Evolutionary conservation across 2,113 vertebrate genomes (phyloP).

Genomic region (Grammomys dolichurus): DNA sequence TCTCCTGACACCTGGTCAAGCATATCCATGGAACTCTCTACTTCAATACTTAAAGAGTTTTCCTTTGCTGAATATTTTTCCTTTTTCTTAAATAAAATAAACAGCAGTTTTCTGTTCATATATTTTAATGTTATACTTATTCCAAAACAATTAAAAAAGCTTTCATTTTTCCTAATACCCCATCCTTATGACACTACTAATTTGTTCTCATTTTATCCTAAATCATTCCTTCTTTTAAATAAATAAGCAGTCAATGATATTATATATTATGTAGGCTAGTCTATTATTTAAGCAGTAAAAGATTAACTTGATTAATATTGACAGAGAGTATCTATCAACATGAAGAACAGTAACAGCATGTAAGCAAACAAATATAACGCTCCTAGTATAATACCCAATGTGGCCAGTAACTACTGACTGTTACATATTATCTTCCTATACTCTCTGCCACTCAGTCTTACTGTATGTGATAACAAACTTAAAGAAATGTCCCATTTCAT

Average conservation of each 20-base stretch:
- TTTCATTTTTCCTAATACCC: background rate
- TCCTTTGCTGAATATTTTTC: background rate
- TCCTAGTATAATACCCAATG: background rate
- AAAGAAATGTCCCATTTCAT: background rate
- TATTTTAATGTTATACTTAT: constrained; percentile 8
- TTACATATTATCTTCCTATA: background rate
- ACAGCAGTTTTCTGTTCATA: background rate
- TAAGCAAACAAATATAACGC: background rate
- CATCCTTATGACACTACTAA: background rate
- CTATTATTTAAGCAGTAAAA: constrained; percentile 25
- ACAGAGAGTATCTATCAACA: background rate
- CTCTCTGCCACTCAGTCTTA: background rate
- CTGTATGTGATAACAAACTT: background rate
- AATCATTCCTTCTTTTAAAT: constrained; percentile 33
- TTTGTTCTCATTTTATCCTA: background rate
- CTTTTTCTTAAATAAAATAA: background rate
- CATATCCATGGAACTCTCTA: background rate
- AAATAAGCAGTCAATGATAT: constrained; percentile 8
- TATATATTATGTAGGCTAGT: background rate
- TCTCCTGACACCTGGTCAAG: constrained; percentile 9
- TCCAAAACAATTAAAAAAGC: background rate
- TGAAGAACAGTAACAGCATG: background rate
- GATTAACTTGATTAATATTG: background rate
- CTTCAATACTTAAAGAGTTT: background rate
- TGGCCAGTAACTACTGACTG: background rate